Evolutionary conservation across 2,888 invertebrate species (phyloP).

Genomic region (Cataglyphis cursor): DNA sequence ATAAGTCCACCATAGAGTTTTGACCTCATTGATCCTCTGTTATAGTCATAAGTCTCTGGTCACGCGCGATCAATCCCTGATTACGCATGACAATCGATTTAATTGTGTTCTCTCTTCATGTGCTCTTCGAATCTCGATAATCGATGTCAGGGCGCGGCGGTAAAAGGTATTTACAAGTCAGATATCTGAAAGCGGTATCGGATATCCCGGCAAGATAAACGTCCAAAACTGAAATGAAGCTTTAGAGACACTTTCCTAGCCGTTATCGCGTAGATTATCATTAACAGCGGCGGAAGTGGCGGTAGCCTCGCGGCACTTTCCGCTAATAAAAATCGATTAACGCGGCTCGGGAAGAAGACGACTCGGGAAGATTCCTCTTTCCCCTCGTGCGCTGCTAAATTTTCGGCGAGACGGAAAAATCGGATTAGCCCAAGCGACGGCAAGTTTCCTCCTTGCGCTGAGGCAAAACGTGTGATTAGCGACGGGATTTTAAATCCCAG

Average conservation of each 20-base stretch:
- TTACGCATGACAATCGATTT: constrained; percentile 18
- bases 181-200: constrained; percentile 17
- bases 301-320: constrained; percentile 33
- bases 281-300: constrained; percentile 31
- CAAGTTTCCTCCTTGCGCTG: neutral
- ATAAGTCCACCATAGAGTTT: neutral
- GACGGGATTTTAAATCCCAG: neutral
- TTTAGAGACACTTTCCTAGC: constrained; percentile 37
- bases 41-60: neutral
- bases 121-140: constrained; percentile 16
- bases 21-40: neutral
- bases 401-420: constrained; percentile 60
- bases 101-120: neutral
- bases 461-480: neutral
- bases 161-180: constrained; percentile 14
- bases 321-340: constrained; percentile 65
- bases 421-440: constrained; percentile 48
- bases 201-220: constrained; percentile 30
- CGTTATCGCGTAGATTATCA: constrained; percentile 48
- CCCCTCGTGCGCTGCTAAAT: constrained; percentile 50
- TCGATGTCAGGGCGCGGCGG: neutral
- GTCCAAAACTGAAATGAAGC: constrained; percentile 41
- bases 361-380: constrained; percentile 33
- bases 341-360: constrained; percentile 11
- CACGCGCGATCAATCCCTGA: neutral